Base-by-base conservation (phyloP, 1,140 invertebrate genomes). In the Meteorus sp. region DNA sequence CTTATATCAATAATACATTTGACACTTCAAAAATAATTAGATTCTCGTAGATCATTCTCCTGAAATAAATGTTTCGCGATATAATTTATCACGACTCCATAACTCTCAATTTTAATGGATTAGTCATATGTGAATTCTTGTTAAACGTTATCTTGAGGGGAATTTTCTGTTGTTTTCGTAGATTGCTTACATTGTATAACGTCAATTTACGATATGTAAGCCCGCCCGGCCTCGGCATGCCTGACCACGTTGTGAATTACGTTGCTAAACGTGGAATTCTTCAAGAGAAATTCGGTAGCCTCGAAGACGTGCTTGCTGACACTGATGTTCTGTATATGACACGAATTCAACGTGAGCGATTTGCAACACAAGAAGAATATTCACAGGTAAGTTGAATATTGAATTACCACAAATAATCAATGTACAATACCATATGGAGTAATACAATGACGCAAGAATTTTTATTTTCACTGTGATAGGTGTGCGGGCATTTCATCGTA, bases 261-360 rank as follows among this genome's bases (percentile, higher is more conserved):
- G 88, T 99, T 0, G 71, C 82, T 0, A 81, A 85, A 1, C 91
- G 90, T 66, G 89, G 89, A 6, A 88, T 97, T 56, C 72, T 81
- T 4, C 95, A 97, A 78, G 86, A 92, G 77, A 82, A 84, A 53
- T 91, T 85, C 62, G 72, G 72, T 1, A 84, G 75, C 13, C 78
- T 99, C 37, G 91, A 98, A 74, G 87, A 91, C 39, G 93, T 92
- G 9, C 75, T 99, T 6, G 86, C 88, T 0, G 92, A 95, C 51
- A 97, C 95, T 3, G 97, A 99, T 82, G 95, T 99, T 11, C 74
- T 99, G 1, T 99, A 99, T 67, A 95, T 99, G 90, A 99, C 97
- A 0, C 84, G 97, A 61, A 98, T 99, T 66, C 97, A 99, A 76
- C 86, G 89, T 23, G 97, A 99, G 81, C 83, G 97, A 64, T 99